A percentile compares a stretch with the other conserved stretches of the same genome.
Conservation (phyloP, 2,113 vertebrate genomes). For the Cairina moschata region DNA sequence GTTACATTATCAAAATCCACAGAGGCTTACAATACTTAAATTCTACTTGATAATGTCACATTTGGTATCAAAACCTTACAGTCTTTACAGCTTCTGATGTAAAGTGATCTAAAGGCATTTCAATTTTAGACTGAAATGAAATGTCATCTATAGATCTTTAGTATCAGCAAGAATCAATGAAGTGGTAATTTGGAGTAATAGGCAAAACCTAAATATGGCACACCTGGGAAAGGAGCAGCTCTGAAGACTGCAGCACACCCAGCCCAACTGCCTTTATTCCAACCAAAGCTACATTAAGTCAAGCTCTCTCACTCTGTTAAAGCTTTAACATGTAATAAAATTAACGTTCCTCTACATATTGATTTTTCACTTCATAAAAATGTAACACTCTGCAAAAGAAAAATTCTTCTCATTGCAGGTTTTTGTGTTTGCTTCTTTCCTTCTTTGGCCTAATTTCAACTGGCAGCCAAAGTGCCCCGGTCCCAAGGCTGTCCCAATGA, state of each 20-base stretch:
- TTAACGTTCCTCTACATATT: conserved; percentile 63
- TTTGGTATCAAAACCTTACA: conserved; percentile 13
- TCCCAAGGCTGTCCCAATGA: conserved; percentile 9
- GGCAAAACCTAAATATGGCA: conserved; percentile 53
- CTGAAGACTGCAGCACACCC: neutral
- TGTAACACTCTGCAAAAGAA: conserved; percentile 35
- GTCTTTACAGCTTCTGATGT: conserved; percentile 16
- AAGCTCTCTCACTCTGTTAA: neutral
- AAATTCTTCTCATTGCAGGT: conserved; percentile 17
- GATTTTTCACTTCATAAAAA: conserved; percentile 73
- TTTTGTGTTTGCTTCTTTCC: conserved; percentile 22
- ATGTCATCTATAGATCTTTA: conserved; percentile 54
- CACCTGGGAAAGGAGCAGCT: conserved; percentile 59
- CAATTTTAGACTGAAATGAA: conserved; percentile 63
- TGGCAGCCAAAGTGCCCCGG: neutral
- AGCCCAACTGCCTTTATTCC: conserved; percentile 21
- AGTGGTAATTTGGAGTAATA: conserved; percentile 64
- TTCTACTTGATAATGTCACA: conserved; percentile 4
- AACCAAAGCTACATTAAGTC: conserved; percentile 15
- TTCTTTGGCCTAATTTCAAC: conserved; percentile 3
- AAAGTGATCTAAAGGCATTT: conserved; percentile 31
- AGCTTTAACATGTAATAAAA: conserved; percentile 56
- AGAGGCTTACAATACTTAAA: conserved; percentile 5
- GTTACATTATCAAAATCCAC: neutral
- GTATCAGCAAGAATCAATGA: conserved; percentile 56